These are phyloP conservation scores for Proterorhinus semilunaris DNA, from an alignment of 2,113 vertebrate species.

Conservation along the genomic window DNA sequence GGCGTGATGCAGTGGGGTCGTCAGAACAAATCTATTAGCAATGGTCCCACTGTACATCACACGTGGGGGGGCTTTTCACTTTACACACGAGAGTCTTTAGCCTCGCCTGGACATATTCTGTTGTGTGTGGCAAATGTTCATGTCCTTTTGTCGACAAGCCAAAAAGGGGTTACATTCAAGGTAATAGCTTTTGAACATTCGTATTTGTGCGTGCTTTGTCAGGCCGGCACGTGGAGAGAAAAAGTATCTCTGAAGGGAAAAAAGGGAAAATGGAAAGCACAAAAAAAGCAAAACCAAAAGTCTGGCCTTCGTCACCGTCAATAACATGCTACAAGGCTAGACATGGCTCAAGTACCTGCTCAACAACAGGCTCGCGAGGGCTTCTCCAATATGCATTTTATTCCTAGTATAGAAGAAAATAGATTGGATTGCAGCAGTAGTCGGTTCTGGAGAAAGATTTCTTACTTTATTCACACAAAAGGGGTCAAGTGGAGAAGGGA, in stretches of 20 bases:
- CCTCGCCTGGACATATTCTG: slow-evolving; percentile 46
- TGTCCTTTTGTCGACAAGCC: slow-evolving; percentile 40
- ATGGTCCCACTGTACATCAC: slow-evolving; percentile 60
- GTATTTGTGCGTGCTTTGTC: slow-evolving; percentile 60
- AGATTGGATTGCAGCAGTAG: not conserved
- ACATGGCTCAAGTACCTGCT: slow-evolving; percentile 56
- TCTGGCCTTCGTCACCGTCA: slow-evolving; percentile 60
- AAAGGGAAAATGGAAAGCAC: slow-evolving; percentile 43
- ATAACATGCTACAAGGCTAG: slow-evolving; percentile 60
- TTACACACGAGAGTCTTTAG: slow-evolving; percentile 43
- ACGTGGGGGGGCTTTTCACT: slow-evolving; percentile 37
- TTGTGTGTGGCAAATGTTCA: slow-evolving; percentile 41
- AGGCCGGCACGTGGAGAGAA: slow-evolving; percentile 50
- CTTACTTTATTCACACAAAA: slow-evolving; percentile 29
- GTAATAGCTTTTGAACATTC: slow-evolving; percentile 56
- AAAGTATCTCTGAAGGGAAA: slow-evolving; percentile 20
- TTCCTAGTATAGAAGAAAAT: slow-evolving; percentile 14
- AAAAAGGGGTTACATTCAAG: slow-evolving; percentile 41
- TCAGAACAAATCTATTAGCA: slow-evolving; percentile 76
- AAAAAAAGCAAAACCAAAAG: slow-evolving; percentile 62
- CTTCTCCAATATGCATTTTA: slow-evolving; percentile 28
- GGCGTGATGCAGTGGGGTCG: slow-evolving; percentile 57
- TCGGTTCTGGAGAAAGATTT: slow-evolving; percentile 1
- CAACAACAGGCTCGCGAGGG: slow-evolving; percentile 45
- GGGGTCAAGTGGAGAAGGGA: slow-evolving; percentile 63